Evolutionary conservation across 2,797 vertebrate species (phyloP).

Genomic region (Falco novaeseelandiae): DNA sequence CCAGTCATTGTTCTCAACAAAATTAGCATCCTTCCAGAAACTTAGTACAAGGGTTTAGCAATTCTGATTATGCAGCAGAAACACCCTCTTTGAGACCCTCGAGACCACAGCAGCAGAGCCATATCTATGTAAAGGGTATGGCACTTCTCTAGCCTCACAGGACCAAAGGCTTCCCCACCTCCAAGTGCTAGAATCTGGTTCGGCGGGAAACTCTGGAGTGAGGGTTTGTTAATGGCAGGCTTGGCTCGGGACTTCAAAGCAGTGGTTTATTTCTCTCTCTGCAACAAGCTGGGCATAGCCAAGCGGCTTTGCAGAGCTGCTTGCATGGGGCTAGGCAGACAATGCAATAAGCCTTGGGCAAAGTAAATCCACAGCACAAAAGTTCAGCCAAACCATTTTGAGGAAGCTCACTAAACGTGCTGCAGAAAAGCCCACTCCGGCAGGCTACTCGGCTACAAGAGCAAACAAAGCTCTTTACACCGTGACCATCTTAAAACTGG

Average conservation of each 20-base stretch:
- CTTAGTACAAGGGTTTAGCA: background rate
- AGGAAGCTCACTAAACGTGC: background rate
- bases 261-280: background rate
- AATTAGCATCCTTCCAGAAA: background rate
- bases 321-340: background rate
- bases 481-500: background rate
- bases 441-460: background rate
- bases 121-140: background rate
- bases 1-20: background rate
- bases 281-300: background rate
- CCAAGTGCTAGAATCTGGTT: background rate
- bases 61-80: background rate
- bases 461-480: background rate
- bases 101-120: background rate
- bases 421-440: background rate
- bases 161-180: background rate
- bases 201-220: background rate
- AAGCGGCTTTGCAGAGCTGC: background rate
- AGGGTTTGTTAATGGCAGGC: background rate
- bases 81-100: background rate
- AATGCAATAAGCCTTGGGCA: background rate
- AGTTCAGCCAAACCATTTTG: background rate
- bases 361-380: background rate
- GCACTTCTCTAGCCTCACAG: fast-evolving
- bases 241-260: background rate